A percentile compares a stretch with the other conserved stretches of the same genome.
Evolutionary conservation across 2,113 vertebrate species (phyloP).

Genomic region (Hemichromis elongatus): DNA sequence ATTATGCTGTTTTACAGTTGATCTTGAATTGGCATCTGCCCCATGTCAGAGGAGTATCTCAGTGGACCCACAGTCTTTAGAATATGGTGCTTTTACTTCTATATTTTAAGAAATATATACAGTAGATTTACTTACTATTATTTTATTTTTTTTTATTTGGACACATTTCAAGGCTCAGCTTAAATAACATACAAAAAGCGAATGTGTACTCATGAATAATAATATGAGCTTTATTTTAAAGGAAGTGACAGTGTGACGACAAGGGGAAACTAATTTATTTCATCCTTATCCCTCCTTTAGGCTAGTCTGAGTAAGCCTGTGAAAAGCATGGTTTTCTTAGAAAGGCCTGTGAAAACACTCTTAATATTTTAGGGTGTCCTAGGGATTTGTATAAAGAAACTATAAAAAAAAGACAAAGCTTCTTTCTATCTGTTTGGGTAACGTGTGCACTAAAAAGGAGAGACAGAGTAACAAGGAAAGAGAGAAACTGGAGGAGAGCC

Average conservation of each 20-base stretch:
- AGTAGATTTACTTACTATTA: neutral
- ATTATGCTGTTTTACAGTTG: neutral
- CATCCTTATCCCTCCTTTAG: neutral
- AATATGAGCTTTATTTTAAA: neutral
- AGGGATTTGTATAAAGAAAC: conserved; percentile 30
- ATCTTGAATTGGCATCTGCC: neutral
- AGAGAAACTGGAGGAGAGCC: neutral
- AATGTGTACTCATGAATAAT: neutral
- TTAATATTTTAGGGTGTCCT: conserved; percentile 38
- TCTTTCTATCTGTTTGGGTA: neutral
- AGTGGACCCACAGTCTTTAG: neutral
- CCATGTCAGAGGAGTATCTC: neutral
- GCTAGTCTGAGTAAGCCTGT: neutral
- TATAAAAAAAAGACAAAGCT: neutral
- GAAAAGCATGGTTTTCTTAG: conserved; percentile 9
- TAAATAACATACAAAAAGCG: neutral
- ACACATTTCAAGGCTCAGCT: neutral
- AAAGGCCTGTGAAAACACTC: conserved; percentile 25
- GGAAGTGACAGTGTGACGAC: neutral
- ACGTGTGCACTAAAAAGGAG: neutral
- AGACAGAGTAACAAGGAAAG: neutral
- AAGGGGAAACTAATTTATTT: neutral
- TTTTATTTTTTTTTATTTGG: neutral
- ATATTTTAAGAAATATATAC: neutral
- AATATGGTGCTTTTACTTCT: neutral